These are phyloP conservation scores for Notechis scutatus DNA, from an alignment of 2,113 vertebrate species.

Conservation along the genomic window DNA sequence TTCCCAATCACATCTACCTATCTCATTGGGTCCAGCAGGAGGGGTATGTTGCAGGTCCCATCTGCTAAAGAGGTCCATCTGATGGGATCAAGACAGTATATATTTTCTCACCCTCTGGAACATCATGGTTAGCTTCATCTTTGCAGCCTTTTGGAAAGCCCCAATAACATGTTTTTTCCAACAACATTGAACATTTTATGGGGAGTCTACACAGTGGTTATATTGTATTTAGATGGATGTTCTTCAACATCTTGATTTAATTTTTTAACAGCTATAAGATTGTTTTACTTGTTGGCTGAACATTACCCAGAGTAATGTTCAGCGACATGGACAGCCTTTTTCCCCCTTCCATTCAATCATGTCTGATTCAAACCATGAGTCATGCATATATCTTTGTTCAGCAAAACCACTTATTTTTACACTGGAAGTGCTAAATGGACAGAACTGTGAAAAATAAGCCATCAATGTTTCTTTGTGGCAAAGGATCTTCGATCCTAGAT, in stretches of 20 bases:
- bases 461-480: background rate
- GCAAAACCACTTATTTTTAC: background rate
- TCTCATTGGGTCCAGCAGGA: background rate
- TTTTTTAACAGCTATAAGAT: background rate
- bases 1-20: background rate
- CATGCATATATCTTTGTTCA: background rate
- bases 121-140: background rate
- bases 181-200: background rate
- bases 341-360: background rate
- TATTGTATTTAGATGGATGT: background rate
- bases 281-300: background rate
- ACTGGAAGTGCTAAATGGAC: background rate
- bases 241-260: background rate
- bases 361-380: background rate
- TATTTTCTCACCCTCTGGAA: background rate
- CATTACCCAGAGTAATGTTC: background rate
- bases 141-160: background rate
- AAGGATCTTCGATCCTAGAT: background rate
- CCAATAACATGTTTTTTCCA: background rate
- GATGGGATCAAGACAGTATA: background rate
- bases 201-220: background rate
- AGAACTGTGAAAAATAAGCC: background rate
- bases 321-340: background rate
- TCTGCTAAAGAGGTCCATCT: background rate
- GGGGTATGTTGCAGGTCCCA: background rate